Base-by-base conservation (phyloP, 2,797 vertebrate genomes). In the Eulemur rubriventer region DNA sequence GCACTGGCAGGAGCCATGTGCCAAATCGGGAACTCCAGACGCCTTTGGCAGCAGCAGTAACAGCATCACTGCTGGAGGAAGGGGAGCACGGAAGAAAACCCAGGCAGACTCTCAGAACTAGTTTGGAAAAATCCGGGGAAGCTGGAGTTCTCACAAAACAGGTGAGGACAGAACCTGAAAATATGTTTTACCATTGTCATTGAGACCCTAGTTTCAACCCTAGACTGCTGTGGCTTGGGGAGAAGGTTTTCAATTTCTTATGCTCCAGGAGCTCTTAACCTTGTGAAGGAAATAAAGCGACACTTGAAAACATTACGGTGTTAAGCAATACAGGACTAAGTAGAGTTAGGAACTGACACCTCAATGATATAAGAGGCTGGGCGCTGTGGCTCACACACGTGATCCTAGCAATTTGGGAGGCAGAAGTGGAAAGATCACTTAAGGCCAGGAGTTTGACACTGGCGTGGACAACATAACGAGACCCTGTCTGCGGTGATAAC, bases 251-350 rank as follows among this genome's bases (percentile, higher is more conserved):
- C 43, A 14, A 46, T 1, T 26, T 57, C 26, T 89, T 48, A 35
- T 30, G 12, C 69, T 76, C 48, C 38, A 38, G 46, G 22, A 82
- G 4, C 55, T 61, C 38, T 86, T 50, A 59, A 65, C 10, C n/a
- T 85, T 70, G 41, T 24, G 10, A 35, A 82, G n/a, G 75, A 75
- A 78, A 38, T 63, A 91, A 90, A 67, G 18, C 22, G 67, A 48
- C 28, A 20, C 16, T 61, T 69, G 46, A 41, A 22, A 70, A 24
- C 9, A 28, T 24, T 4, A 75, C 7, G 30, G 17, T 59, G 18
- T 61, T 35, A 80, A 30, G 30, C 52, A 24, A 46, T 4, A 16
- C 1, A 38, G 55, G 57, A 63, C 35, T 55, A 84, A 4, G 33
- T 16, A 2, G 24, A 82, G 28, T 41, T 48, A 26, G 33, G 10